phyloP scores from a whole-genome alignment of 2,888 invertebrate species.

The Lasioglossum marginatum region DNA sequence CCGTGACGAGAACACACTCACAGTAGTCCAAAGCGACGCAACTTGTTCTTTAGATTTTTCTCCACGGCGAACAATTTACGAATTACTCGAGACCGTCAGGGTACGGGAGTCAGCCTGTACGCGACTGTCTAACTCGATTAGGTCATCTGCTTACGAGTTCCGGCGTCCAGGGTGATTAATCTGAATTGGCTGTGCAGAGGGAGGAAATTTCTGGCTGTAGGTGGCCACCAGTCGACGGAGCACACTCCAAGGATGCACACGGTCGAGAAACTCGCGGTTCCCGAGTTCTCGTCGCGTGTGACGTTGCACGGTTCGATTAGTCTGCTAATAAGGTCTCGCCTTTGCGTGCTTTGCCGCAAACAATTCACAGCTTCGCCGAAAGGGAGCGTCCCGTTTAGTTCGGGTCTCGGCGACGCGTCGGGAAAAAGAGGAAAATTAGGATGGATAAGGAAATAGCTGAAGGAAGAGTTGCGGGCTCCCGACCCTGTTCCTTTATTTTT shows the following conservation, averaged over 20 bases:
- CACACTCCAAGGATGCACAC: slow-evolving; percentile 13
- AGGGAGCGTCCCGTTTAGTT: not conserved
- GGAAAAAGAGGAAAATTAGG: not conserved
- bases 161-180: not conserved
- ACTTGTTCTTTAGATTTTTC: not conserved
- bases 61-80: not conserved
- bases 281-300: not conserved
- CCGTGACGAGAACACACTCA: no score
- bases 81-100: not conserved
- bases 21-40: not conserved
- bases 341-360: not conserved
- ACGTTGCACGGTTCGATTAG: slow-evolving; percentile 19
- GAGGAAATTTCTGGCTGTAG: slow-evolving; percentile 16
- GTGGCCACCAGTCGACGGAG: not conserved
- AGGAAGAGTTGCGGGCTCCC: not conserved
- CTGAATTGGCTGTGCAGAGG: not conserved
- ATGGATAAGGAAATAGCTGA: slow-evolving; percentile 12
- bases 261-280: slow-evolving; percentile 23
- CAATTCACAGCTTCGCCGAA: not conserved
- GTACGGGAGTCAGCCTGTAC: not conserved
- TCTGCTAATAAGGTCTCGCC: slow-evolving; percentile 33
- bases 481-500: not conserved
- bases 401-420: not conserved
- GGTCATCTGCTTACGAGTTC: not conserved
- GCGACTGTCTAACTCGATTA: not conserved